Base-by-base conservation (phyloP, 2,888 invertebrate species). In the Drosophila atripex region DNA sequence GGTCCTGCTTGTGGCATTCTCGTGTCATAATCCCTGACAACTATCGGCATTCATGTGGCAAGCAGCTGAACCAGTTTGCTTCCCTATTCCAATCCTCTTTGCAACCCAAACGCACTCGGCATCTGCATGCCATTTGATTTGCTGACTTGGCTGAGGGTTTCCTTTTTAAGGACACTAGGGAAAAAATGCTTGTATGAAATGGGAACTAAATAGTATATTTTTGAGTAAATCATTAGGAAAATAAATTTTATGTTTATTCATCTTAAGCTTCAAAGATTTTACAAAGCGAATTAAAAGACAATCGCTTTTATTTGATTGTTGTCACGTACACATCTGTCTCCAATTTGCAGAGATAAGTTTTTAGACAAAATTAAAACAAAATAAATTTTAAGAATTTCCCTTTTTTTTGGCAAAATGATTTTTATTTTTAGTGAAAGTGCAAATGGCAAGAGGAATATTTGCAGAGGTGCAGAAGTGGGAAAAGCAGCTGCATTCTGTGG, bases 21-120 rank as follows among this genome's bases (percentile, higher is more conserved):
- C 65, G 85, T 84, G 87, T 84, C 87, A 86, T 86, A 86, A 82
- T 86, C 87, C 80, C 85, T 84, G 87, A 82, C 87, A 86, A 84
- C 85, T 82, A 82, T 82, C 76, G 80, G 85, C 85, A 82, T 86
- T 86, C 86, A 77, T 63, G 56, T 60, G 59, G 53, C 71, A 71
- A 72, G 71, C 71, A 55, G 65, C 65, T 64, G 63, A 65, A 65
- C 53, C 53, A 46, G 38, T 65, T 35, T 7, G 8, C 43, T n/a
- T 23, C 28, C 4, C 18, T 28, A 21, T 6, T 16, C 23, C 32
- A 53, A 71, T 52, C 69, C 60, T 49, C 61, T 71, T 53, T 52
- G 71, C 39, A 39, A 41, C 30, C 47, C 50, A 12, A 53, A 65
- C 66, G 66, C 66, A 65, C 66, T 66, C 47, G 43, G 57, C 55